These are phyloP conservation scores for Enoplosus armatus DNA, from an alignment of 2,797 vertebrate species.

Conservation along the genomic window DNA sequence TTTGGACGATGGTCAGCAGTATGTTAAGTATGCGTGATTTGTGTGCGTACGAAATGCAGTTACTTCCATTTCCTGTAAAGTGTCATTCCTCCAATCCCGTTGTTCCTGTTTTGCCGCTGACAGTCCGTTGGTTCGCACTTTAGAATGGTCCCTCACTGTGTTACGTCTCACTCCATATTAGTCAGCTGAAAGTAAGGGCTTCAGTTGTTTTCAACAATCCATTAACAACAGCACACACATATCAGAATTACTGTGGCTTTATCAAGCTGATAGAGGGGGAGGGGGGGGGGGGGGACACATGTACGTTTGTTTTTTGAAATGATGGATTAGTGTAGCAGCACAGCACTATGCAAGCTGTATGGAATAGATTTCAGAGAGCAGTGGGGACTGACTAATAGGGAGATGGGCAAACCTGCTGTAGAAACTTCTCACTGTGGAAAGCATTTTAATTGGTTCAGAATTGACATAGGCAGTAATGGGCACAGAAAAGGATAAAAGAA, in stretches of 20 bases:
- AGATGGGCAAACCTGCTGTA: conserved; percentile 6
- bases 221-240: not conserved
- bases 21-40: no score
- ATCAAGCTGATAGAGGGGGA: not conserved
- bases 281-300: not conserved
- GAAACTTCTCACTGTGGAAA: not conserved
- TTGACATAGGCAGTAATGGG: conserved; percentile 1
- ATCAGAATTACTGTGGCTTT: not conserved
- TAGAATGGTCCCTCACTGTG: no score
- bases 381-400: not conserved
- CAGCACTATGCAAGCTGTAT: conserved; percentile 2
- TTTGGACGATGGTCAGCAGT: no score
- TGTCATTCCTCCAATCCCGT: no score
- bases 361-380: conserved; percentile 13
- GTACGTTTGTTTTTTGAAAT: conserved; percentile 24
- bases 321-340: not conserved
- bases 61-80: no score
- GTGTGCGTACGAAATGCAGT: no score
- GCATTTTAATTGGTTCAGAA: conserved; percentile 16
- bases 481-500: not conserved
- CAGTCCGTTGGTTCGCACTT: no score
- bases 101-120: no score
- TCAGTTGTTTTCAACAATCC: not conserved
- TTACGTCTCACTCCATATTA: no score
- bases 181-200: no score